A percentile compares a stretch with the other conserved stretches of the same genome.
phyloP scores from a whole-genome alignment of 2,797 vertebrate species.

The Eidolon dupreanum region DNA sequence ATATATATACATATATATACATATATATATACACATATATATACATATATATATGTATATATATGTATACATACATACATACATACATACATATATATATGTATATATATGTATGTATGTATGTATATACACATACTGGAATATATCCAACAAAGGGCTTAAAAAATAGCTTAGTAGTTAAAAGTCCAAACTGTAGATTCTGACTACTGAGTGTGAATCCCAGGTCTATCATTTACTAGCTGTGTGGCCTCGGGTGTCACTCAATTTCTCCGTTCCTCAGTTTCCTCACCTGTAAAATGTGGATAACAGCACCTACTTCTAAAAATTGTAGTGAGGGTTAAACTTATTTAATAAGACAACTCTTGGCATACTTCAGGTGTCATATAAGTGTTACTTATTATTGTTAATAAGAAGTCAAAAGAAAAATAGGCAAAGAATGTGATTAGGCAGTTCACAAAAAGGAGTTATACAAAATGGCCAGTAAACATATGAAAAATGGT shows the following conservation, averaged over 20 bases:
- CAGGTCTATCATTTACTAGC: neutral
- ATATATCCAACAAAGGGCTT: neutral
- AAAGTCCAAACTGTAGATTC: constrained; percentile 15
- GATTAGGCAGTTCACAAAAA: constrained; percentile 16
- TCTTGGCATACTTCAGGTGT: neutral
- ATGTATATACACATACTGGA: no score
- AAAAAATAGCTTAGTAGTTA: neutral
- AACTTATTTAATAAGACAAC: constrained; percentile 10
- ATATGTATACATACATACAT: no score
- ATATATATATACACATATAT: no score
- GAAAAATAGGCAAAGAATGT: constrained; percentile 39
- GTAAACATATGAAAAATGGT: constrained; percentile 6
- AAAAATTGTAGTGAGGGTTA: constrained; percentile 34
- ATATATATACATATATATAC: no score
- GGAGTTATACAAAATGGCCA: neutral
- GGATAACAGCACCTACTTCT: neutral
- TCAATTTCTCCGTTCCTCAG: neutral
- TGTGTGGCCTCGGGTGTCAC: neutral
- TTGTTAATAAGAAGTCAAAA: constrained; percentile 44
- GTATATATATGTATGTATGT: no score
- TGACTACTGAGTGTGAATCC: constrained; percentile 4
- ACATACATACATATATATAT: no score
- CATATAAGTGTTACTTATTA: constrained; percentile 9
- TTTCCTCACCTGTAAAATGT: constrained; percentile 42
- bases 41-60: no score